A percentile compares a stretch with the other conserved stretches of the same genome.
Conservation (phyloP, 2,888 invertebrate species). For the Polymixis lichenea region DNA sequence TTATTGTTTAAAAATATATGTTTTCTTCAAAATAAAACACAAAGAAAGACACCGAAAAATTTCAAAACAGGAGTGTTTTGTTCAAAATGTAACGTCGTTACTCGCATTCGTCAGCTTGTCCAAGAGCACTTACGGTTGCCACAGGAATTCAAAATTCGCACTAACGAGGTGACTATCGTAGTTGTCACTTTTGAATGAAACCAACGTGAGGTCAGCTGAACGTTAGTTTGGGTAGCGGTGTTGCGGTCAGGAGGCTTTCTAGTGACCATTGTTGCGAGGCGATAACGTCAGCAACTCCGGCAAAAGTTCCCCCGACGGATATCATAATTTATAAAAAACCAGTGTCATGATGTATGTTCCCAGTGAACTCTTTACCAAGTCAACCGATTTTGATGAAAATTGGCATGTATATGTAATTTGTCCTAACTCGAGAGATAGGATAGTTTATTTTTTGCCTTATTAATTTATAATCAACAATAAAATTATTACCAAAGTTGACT, state of each 20-base stretch:
- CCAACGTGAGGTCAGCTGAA: conserved; percentile 72
- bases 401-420: no score
- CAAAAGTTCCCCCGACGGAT: conserved; percentile 34
- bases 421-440: no score
- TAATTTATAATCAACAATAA: no score
- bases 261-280: conserved; percentile 61
- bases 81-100: conserved; percentile 51
- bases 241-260: conserved; percentile 58
- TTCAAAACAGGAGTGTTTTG: conserved; percentile 36
- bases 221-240: conserved; percentile 56
- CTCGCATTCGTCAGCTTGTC: conserved; percentile 44
- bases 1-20: no score
- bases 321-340: no score
- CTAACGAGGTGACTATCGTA: conserved; percentile 79
- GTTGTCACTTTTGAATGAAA: conserved; percentile 77
- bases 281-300: conserved; percentile 56
- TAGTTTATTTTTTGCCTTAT: no score
- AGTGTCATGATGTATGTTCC: no score
- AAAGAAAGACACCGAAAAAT: not conserved
- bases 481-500: no score
- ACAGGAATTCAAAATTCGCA: conserved; percentile 70
- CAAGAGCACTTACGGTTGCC: conserved; percentile 71
- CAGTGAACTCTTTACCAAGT: no score
- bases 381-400: no score
- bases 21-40: not conserved